Percentiles rank a stretch among this genome's conserved stretches.
Conservation (phyloP, 2,113 vertebrate species). For the Sylvilagus bachmani region DNA sequence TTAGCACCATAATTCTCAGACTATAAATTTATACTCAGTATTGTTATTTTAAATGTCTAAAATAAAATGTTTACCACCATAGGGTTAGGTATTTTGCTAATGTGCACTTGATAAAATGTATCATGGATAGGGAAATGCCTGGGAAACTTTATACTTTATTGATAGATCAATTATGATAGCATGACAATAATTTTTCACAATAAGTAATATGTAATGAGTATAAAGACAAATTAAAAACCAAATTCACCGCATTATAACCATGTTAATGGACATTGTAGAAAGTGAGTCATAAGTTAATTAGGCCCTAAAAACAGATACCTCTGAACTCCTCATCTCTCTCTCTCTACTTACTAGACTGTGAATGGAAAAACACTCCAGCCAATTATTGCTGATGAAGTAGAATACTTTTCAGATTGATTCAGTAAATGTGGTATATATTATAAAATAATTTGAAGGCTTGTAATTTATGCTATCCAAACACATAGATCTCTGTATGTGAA, state of each 20-base stretch:
- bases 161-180: slow-evolving; percentile 29
- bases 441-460: background rate
- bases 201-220: slow-evolving; percentile 58
- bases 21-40: background rate
- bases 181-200: slow-evolving; percentile 70
- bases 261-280: slow-evolving; percentile 5
- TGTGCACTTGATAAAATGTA: slow-evolving; percentile 22
- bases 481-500: background rate
- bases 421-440: background rate
- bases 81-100: slow-evolving; percentile 44
- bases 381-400: background rate
- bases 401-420: background rate
- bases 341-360: background rate
- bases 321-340: background rate
- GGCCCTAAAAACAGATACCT: background rate
- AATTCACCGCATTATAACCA: slow-evolving; percentile 46
- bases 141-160: slow-evolving; percentile 62
- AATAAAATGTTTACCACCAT: background rate
- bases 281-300: background rate
- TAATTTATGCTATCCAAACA: background rate
- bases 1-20: background rate
- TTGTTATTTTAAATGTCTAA: slow-evolving; percentile 56
- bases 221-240: background rate
- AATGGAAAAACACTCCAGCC: background rate
- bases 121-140: background rate